phyloP scores from a whole-genome alignment of 2,888 invertebrate species.

The Schrankia costaestrigalis region DNA sequence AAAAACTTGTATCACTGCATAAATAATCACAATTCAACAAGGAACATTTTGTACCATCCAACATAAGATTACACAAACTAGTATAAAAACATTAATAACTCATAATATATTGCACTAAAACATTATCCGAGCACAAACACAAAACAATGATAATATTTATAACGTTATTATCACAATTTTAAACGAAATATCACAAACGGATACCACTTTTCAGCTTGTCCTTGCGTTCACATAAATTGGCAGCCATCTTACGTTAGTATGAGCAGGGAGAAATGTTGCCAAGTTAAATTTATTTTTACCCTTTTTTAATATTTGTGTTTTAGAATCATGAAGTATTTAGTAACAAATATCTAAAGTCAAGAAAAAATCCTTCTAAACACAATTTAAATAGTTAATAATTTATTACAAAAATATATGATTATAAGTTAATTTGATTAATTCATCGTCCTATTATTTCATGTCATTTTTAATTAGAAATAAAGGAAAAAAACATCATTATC shows the following conservation, averaged over 20 bases:
- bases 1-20: slow-evolving; percentile 70
- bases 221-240: slow-evolving; percentile 78
- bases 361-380: no score
- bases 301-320: slow-evolving; percentile 1
- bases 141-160: slow-evolving; percentile 53
- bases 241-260: slow-evolving; percentile 78
- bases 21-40: slow-evolving; percentile 79
- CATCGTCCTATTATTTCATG: no score
- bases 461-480: no score
- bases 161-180: slow-evolving; percentile 68
- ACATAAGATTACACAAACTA: slow-evolving; percentile 71
- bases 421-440: no score
- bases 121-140: slow-evolving; percentile 59
- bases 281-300: slow-evolving; percentile 26
- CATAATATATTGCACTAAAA: slow-evolving; percentile 71
- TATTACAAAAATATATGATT: no score
- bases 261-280: slow-evolving; percentile 56
- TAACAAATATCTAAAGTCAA: no score
- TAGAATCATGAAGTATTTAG: no score
- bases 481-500: no score
- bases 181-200: slow-evolving; percentile 67
- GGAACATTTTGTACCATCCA: slow-evolving; percentile 72
- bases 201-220: slow-evolving; percentile 73
- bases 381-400: no score
- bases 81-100: slow-evolving; percentile 67